phyloP scores from a whole-genome alignment of 2,888 invertebrate species.

The Catonia carolina region DNA sequence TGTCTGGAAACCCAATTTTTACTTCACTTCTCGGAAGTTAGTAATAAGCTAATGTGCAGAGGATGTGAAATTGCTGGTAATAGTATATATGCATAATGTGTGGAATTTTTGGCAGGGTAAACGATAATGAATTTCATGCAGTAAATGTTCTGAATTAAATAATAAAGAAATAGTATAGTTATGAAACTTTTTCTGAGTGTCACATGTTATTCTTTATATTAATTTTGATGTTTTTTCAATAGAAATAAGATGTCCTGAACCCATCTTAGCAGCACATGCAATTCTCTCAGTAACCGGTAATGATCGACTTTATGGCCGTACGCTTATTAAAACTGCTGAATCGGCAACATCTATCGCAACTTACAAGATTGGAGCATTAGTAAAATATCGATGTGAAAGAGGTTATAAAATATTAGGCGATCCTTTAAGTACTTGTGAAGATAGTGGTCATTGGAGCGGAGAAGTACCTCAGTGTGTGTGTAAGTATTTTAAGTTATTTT shows the following conservation, averaged over 20 bases:
- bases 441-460: constrained; percentile 79
- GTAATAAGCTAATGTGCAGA: no score
- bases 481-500: constrained; percentile 47
- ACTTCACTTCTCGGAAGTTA: no score
- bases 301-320: constrained; percentile 81
- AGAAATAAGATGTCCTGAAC: constrained; percentile 86
- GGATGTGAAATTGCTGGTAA: no score
- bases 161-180: no score
- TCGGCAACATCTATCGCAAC: constrained; percentile 60
- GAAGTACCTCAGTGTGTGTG: constrained; percentile 76
- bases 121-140: no score
- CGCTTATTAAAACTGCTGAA: constrained; percentile 68
- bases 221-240: constrained; percentile 34
- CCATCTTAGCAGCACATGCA: constrained; percentile 73
- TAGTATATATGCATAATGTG: no score
- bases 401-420: constrained; percentile 84
- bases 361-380: constrained; percentile 77
- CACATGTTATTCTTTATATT: no score
- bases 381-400: constrained; percentile 82
- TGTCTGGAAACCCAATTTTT: no score
- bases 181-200: no score
- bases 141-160: no score
- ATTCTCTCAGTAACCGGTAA: constrained; percentile 85
- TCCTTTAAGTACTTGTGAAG: constrained; percentile 77
- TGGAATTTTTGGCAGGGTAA: no score